A percentile compares a stretch with the other conserved stretches of the same genome.
Conservation (phyloP, 2,888 invertebrate genomes). For the Drosophila engyochracea region DNA sequence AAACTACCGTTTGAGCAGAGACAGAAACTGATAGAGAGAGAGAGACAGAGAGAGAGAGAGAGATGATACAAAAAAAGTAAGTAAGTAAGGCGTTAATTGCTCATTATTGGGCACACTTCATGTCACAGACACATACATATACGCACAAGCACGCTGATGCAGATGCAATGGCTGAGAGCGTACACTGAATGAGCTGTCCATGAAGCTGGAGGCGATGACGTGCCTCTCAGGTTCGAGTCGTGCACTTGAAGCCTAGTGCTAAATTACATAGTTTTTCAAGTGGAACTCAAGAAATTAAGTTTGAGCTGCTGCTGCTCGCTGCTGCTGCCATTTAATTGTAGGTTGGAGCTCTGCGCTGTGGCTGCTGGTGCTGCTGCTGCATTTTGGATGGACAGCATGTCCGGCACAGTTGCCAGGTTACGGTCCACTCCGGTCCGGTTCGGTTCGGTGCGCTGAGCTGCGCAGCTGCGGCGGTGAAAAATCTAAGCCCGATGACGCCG, state of each 20-base stretch:
- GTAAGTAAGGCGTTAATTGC: constrained; percentile 82
- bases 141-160: constrained; percentile 52
- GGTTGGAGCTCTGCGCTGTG: constrained; percentile 57
- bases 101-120: constrained; percentile 85
- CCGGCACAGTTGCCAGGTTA: constrained; percentile 50
- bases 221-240: constrained; percentile 38
- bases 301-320: constrained; percentile 65
- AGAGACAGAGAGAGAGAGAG: constrained; percentile 10
- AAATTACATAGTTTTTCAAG: constrained; percentile 81
- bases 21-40: constrained; percentile 17
- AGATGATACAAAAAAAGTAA: constrained; percentile 53
- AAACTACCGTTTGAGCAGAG: constrained; percentile 71
- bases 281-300: constrained; percentile 80
- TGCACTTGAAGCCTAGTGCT: constrained; percentile 75
- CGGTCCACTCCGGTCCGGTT: constrained; percentile 30
- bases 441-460: constrained; percentile 43
- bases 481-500: constrained; percentile 67
- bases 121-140: constrained; percentile 65
- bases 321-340: constrained; percentile 72
- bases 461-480: constrained; percentile 79
- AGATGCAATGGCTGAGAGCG: constrained; percentile 39
- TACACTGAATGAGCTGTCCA: constrained; percentile 73
- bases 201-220: constrained; percentile 58
- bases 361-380: constrained; percentile 54
- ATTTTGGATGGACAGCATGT: constrained; percentile 74